Percentiles rank a stretch among this genome's conserved stretches.
phyloP scores from a whole-genome alignment of 2,797 vertebrate species.

The Urocyon cinereoargenteus region DNA sequence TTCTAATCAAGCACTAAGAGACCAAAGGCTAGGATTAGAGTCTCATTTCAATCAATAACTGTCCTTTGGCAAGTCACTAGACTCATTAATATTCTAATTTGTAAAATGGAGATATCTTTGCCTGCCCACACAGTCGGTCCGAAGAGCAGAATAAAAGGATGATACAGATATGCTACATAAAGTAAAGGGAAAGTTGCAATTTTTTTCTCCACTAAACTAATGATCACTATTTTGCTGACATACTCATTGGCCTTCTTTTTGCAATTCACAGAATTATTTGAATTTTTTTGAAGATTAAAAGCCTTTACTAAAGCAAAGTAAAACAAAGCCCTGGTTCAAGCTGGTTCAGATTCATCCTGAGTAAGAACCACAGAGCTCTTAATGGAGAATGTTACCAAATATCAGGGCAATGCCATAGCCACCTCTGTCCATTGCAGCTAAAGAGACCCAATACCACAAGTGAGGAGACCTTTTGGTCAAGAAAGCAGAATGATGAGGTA shows the following conservation, averaged over 20 bases:
- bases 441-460: background rate
- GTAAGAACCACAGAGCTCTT: constrained; percentile 31
- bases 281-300: constrained; percentile 1
- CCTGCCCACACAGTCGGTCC: background rate
- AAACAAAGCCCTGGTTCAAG: background rate
- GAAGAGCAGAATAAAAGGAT: constrained; percentile 43
- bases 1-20: constrained; percentile 4
- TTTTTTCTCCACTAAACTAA: constrained; percentile 36
- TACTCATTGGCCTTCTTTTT: background rate
- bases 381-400: constrained; percentile 34
- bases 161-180: background rate
- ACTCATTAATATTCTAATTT: constrained; percentile 32
- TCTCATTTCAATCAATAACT: constrained; percentile 29
- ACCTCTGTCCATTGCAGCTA: background rate
- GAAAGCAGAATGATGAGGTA: background rate
- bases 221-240: constrained; percentile 21
- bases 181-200: background rate
- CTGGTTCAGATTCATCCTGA: background rate
- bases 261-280: constrained; percentile 17
- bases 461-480: background rate
- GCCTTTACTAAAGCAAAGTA: background rate
- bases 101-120: background rate
- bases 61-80: background rate
- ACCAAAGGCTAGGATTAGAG: constrained; percentile 41
- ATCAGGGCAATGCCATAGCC: background rate